Percentiles rank a stretch among this genome's conserved stretches.
phyloP scores from a whole-genome alignment of 1,140 invertebrate genomes.

The Cydia strobilella region DNA sequence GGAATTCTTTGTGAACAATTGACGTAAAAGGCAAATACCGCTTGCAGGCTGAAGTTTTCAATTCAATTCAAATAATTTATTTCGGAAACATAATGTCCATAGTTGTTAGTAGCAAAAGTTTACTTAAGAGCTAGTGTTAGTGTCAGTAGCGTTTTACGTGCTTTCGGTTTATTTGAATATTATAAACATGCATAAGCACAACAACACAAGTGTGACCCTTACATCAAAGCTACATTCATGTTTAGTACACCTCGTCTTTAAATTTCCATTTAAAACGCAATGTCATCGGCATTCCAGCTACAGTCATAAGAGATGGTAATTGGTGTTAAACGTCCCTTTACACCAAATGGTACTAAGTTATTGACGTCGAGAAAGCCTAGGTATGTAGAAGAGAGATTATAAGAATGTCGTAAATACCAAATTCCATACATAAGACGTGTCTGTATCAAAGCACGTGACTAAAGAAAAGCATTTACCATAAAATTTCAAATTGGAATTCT shows the following conservation, averaged over 20 bases:
- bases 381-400: neutral
- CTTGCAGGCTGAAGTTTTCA: neutral
- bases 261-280: neutral
- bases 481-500: constrained; percentile 23
- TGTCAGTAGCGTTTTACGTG: too few species aligned
- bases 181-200: neutral
- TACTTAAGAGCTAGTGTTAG: too few species aligned
- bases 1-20: constrained; percentile 43
- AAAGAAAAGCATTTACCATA: constrained; percentile 14
- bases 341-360: neutral
- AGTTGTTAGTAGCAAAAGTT: too few species aligned
- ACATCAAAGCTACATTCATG: neutral
- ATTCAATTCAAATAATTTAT: too few species aligned
- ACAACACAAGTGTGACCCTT: neutral
- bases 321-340: constrained; percentile 11
- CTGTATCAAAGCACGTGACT: constrained; percentile 11
- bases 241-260: neutral
- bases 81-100: too few species aligned
- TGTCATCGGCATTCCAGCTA: neutral
- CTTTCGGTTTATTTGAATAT: neutral
- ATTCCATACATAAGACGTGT: constrained; percentile 17
- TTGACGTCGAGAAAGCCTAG: neutral
- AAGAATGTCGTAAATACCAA: neutral
- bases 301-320: constrained; percentile 10
- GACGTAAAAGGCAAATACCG: neutral